Percentiles rank a stretch among this genome's conserved stretches.
Conservation (phyloP, 1,140 invertebrate species). For the Homalodisca vitripennis region DNA sequence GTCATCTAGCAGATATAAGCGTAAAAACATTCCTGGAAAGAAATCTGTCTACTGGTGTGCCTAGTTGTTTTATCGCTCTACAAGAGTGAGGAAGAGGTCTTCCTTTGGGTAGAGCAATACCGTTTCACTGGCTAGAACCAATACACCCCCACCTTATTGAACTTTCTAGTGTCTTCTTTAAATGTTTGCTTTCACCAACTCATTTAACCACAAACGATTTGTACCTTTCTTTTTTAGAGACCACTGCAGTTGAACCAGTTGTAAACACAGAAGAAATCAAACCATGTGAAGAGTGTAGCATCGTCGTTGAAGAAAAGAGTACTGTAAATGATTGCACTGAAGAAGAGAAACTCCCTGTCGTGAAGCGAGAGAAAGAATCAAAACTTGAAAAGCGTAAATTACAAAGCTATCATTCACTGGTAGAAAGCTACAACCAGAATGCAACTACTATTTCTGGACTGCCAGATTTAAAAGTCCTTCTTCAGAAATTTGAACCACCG, state of each 20-base stretch:
- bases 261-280: neutral
- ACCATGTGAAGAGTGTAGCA: neutral
- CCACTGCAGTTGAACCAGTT: neutral
- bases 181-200: no score
- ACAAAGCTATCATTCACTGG: constrained; percentile 52
- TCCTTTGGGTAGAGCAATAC: no score
- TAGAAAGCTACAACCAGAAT: constrained; percentile 40
- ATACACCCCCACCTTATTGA: no score
- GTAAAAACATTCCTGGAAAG: no score
- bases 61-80: no score
- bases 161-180: no score
- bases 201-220: neutral
- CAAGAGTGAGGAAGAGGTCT: no score
- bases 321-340: neutral
- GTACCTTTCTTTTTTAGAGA: neutral
- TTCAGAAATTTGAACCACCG: constrained; percentile 50
- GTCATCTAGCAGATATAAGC: no score
- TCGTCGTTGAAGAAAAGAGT: neutral
- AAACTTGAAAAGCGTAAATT: constrained; percentile 23
- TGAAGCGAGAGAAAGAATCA: constrained; percentile 39
- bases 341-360: neutral
- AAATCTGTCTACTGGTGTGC: no score
- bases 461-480: constrained; percentile 62
- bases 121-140: no score
- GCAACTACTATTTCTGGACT: constrained; percentile 45